Evolutionary conservation across 2,797 vertebrate genomes (phyloP).

Genomic region (Hipposideros larvatus): DNA sequence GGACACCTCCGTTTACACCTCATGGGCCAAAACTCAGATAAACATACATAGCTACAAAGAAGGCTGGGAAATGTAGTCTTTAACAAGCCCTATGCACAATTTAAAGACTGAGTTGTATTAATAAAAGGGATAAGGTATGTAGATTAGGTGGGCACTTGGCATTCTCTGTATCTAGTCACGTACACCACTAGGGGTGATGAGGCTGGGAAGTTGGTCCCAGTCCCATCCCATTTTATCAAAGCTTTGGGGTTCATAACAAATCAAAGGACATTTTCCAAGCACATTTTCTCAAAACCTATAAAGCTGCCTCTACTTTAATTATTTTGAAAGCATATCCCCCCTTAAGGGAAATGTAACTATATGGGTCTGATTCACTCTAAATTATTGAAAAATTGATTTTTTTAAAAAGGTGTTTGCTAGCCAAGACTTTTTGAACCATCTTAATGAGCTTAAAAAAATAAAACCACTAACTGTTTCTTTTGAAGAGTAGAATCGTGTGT

Average conservation of each 20-base stretch:
- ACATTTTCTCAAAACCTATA: slow-evolving; percentile 70
- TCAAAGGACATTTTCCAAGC: slow-evolving; percentile 64
- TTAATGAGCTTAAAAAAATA: slow-evolving; percentile 62
- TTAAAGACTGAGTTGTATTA: slow-evolving; percentile 20
- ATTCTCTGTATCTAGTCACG: not conserved
- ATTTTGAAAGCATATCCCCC: slow-evolving; percentile 77
- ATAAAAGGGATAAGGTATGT: not conserved
- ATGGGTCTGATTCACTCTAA: slow-evolving; percentile 75
- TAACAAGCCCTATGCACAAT: not conserved
- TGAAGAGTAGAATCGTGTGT: not conserved
- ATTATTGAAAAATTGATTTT: slow-evolving; percentile 82
- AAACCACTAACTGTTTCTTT: slow-evolving; percentile 35
- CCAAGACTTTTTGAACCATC: slow-evolving; percentile 76
- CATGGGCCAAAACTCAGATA: not conserved
- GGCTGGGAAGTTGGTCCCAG: not conserved
- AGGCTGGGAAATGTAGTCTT: not conserved
- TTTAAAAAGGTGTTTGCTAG: slow-evolving; percentile 79
- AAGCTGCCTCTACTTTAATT: slow-evolving; percentile 74
- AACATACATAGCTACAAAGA: not conserved
- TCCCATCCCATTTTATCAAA: slow-evolving; percentile 6
- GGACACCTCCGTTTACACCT: not conserved
- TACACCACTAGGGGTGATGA: not conserved
- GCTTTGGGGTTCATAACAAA: slow-evolving; percentile 47
- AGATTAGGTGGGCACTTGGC: not conserved
- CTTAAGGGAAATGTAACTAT: slow-evolving; percentile 70